Evolutionary conservation across 2,113 vertebrate species (phyloP).

Genomic region (Ictalurus punctatus): DNA sequence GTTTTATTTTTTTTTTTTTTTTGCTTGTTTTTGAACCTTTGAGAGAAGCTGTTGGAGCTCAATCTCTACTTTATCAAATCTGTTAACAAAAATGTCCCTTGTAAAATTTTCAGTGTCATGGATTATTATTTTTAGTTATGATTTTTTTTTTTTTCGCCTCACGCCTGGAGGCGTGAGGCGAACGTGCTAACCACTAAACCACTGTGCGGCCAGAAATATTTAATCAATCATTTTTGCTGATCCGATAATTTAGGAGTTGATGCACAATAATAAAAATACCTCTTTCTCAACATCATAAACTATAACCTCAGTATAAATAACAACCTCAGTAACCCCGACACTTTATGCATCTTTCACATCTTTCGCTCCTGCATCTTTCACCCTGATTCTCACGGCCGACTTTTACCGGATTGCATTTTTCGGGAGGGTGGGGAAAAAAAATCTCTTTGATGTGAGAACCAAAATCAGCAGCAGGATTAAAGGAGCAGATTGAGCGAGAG

Average conservation of each 20-base stretch:
- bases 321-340: too few species aligned
- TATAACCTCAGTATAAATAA: too few species aligned
- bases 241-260: background rate
- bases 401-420: slow-evolving; percentile 18
- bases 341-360: too few species aligned
- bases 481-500: slow-evolving; percentile 1
- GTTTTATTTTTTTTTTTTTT: background rate
- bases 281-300: background rate
- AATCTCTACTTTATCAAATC: background rate
- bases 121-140: too few species aligned
- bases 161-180: too few species aligned
- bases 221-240: background rate
- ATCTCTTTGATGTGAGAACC: background rate
- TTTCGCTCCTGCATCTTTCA: background rate
- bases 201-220: too few species aligned
- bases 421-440: background rate
- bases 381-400: background rate
- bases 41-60: background rate
- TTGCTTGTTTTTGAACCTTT: background rate
- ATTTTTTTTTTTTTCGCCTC: background rate
- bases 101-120: background rate
- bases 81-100: background rate
- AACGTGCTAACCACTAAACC: too few species aligned
- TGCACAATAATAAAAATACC: background rate
- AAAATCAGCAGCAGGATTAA: slow-evolving; percentile 23